phyloP scores from a whole-genome alignment of 1,140 invertebrate species.

The Dendrolimus kikuchii region DNA sequence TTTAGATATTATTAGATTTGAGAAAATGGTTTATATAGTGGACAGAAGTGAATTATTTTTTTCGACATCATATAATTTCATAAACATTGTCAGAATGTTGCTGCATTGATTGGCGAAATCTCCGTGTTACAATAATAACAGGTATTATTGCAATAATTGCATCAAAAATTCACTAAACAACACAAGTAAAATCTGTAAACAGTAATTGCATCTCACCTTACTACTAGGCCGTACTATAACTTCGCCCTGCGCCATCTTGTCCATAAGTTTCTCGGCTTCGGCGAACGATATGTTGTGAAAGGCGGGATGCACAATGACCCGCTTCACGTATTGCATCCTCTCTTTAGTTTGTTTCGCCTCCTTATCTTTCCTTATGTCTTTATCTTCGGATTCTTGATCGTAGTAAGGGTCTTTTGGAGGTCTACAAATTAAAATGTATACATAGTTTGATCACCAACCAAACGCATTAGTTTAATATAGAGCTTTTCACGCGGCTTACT shows the following conservation, averaged over 20 bases:
- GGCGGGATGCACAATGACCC: constrained; percentile 97
- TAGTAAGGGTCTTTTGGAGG: constrained; percentile 93
- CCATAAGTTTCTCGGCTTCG: constrained; percentile 93
- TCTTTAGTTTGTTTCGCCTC: constrained; percentile 87
- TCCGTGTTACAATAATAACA: no score
- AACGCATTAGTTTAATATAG: no score
- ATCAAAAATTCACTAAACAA: no score
- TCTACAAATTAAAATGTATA: constrained; percentile 56
- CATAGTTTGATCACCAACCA: constrained; percentile 2
- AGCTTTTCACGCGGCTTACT: no score
- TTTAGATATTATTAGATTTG: no score
- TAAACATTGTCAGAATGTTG: no score
- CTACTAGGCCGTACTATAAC: constrained; percentile 97
- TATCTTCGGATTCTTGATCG: constrained; percentile 89
- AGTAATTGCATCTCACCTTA: constrained; percentile 73
- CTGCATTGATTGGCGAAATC: no score
- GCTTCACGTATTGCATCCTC: constrained; percentile 89
- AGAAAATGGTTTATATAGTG: no score
- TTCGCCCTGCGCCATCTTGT: constrained; percentile 95
- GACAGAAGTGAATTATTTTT: no score
- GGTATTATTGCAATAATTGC: no score
- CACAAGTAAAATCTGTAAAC: neutral
- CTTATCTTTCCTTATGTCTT: constrained; percentile 84
- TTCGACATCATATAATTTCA: no score
- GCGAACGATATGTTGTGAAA: constrained; percentile 97